phyloP scores from a whole-genome alignment of 2,888 invertebrate species.

The Drosophila borborema region DNA sequence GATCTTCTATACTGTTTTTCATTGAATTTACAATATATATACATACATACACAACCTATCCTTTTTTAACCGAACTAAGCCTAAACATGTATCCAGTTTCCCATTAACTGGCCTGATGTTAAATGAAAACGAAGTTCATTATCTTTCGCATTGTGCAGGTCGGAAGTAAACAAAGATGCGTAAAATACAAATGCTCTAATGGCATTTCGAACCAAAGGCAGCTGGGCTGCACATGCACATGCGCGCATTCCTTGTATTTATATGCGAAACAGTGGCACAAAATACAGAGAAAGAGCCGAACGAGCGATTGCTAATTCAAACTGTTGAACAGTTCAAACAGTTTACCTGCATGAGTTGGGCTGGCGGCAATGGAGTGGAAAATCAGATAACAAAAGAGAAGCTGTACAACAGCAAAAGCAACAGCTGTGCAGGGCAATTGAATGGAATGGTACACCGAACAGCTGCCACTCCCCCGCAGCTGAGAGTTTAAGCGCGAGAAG shows the following conservation, averaged over 20 bases:
- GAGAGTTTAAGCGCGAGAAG: background rate
- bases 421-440: conserved; percentile 50
- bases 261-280: conserved; percentile 4
- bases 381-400: conserved; percentile 69
- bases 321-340: conserved; percentile 52
- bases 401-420: conserved; percentile 47
- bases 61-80: background rate
- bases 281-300: background rate
- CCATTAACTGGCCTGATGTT: background rate
- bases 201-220: conserved; percentile 29
- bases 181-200: conserved; percentile 35
- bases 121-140: conserved; percentile 5
- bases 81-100: background rate
- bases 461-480: conserved; percentile 39
- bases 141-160: conserved; percentile 51
- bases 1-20: background rate
- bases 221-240: conserved; percentile 72
- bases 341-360: conserved; percentile 58
- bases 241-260: conserved; percentile 39
- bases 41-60: background rate
- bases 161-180: conserved; percentile 53
- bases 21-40: background rate
- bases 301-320: conserved; percentile 38
- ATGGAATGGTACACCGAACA: conserved; percentile 37
- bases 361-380: conserved; percentile 53